Evolutionary conservation across 2,113 vertebrate genomes (phyloP).

Genomic region (Lynx canadensis): DNA sequence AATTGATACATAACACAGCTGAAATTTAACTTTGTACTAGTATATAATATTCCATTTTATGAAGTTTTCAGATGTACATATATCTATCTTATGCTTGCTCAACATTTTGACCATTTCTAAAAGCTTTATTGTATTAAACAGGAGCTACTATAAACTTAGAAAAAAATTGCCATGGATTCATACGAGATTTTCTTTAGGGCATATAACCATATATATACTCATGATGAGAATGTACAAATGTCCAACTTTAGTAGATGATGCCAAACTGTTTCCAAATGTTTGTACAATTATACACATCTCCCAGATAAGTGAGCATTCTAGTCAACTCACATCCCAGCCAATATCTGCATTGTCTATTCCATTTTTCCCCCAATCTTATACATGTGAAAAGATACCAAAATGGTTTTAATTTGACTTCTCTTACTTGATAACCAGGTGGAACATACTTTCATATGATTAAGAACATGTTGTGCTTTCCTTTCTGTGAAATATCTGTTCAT

Average conservation of each 20-base stretch:
- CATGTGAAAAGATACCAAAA: background rate
- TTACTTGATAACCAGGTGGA: background rate
- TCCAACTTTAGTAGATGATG: background rate
- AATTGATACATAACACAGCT: background rate
- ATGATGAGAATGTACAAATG: background rate
- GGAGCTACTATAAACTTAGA: background rate
- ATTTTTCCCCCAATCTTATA: background rate
- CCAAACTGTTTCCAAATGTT: background rate
- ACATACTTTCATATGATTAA: background rate
- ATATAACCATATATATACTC: background rate
- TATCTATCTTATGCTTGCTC: background rate
- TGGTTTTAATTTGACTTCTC: background rate
- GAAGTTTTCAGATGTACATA: background rate
- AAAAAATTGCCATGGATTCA: background rate
- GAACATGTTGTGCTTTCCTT: background rate
- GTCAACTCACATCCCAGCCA: background rate
- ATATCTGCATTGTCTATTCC: background rate
- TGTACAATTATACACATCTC: background rate
- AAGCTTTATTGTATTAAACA: conserved; percentile 2
- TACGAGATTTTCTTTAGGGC: background rate
- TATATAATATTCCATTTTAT: background rate
- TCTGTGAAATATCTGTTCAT: background rate
- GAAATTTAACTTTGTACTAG: conserved; percentile 2
- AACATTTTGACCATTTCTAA: background rate
- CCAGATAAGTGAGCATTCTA: background rate